phyloP scores from a whole-genome alignment of 2,113 vertebrate genomes.

The Chamaea fasciata region DNA sequence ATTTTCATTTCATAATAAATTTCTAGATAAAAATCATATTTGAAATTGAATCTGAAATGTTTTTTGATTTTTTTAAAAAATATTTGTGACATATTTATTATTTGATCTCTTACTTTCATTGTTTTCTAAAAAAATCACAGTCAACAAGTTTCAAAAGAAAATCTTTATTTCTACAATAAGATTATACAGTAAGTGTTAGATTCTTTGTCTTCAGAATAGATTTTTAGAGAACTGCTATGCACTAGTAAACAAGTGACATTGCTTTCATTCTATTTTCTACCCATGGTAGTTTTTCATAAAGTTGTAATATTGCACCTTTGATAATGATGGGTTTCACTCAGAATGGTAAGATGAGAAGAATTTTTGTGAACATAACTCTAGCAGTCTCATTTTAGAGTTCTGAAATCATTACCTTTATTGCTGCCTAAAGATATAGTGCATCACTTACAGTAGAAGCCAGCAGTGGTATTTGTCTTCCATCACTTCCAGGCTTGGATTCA shows the following conservation, averaged over 20 bases:
- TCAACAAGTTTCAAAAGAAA: not conserved
- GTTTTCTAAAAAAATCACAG: not conserved
- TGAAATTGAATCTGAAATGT: not conserved
- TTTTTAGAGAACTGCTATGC: not conserved
- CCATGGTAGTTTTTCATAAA: not conserved
- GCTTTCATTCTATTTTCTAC: not conserved
- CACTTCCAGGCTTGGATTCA: conserved; percentile 6
- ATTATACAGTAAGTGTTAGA: not conserved
- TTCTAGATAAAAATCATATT: not conserved
- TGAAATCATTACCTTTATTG: conserved; percentile 58
- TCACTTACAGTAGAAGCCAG: conserved; percentile 13
- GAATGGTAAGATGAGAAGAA: conserved; percentile 10
- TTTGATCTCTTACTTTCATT: not conserved
- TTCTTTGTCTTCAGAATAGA: not conserved
- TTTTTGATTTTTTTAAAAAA: not conserved
- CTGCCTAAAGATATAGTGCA: conserved; percentile 49
- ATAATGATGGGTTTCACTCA: not conserved
- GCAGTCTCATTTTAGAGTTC: conserved; percentile 34
- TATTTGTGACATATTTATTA: not conserved
- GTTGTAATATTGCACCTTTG: not conserved
- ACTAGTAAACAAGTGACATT: not conserved
- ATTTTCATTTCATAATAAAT: not conserved
- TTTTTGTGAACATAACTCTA: conserved; percentile 40
- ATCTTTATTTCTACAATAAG: not conserved
- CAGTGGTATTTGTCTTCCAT: not conserved